Percentiles rank a stretch among this genome's conserved stretches.
phyloP scores from a whole-genome alignment of 2,888 invertebrate genomes.

The Ypsolopha sequella region DNA sequence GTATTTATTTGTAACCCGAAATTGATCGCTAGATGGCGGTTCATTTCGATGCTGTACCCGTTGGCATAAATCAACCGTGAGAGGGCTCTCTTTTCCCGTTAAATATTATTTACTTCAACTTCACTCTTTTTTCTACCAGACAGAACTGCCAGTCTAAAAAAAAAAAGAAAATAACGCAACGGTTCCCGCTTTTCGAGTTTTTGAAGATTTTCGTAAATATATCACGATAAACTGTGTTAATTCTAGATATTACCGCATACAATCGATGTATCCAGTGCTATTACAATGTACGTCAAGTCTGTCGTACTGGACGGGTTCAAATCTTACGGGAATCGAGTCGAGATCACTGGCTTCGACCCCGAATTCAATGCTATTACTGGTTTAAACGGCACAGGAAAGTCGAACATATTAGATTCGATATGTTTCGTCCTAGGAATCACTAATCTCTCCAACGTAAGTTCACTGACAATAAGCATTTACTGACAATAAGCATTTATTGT shows the following conservation, averaged over 20 bases:
- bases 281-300: slow-evolving; percentile 89
- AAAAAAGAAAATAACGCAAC: slow-evolving; percentile 14
- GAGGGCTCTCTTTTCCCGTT: too few relatives aligned
- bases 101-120: too few relatives aligned
- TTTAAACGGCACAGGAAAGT: slow-evolving; percentile 97
- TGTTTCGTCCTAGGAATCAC: slow-evolving; percentile 97
- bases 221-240: not conserved
- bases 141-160: not conserved
- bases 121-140: too few relatives aligned
- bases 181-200: slow-evolving; percentile 18
- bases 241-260: slow-evolving; percentile 5
- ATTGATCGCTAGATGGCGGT: too few relatives aligned
- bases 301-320: slow-evolving; percentile 97
- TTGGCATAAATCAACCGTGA: too few relatives aligned
- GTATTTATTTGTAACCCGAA: too few relatives aligned
- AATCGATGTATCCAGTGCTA: slow-evolving; percentile 7
- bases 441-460: slow-evolving; percentile 88
- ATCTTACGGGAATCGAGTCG: slow-evolving; percentile 94
- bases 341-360: slow-evolving; percentile 92
- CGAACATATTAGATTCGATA: slow-evolving; percentile 96
- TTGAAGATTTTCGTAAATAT: slow-evolving; percentile 5
- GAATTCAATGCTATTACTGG: slow-evolving; percentile 99
- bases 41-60: too few relatives aligned
- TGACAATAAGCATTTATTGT: slow-evolving; percentile 6
- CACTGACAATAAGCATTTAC: too few relatives aligned